These are phyloP conservation scores for Lethrus apterus DNA, from an alignment of 1,140 invertebrate genomes.

Conservation along the genomic window DNA sequence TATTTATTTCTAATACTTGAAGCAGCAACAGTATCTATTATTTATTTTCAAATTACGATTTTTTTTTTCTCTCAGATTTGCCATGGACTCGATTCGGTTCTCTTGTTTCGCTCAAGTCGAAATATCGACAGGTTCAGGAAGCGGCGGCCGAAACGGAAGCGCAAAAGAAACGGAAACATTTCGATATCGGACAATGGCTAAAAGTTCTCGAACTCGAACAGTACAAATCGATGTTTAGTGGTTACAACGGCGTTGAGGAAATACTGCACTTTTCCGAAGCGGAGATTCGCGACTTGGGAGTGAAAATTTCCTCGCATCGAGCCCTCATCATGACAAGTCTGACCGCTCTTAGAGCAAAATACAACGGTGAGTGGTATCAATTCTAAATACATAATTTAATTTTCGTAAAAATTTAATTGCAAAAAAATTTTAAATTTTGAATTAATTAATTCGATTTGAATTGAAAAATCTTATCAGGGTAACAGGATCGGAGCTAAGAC, in stretches of 20 bases:
- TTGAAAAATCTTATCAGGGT: no score
- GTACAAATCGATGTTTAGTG: constrained; percentile 41
- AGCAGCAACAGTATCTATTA: background rate
- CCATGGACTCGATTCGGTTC: constrained; percentile 35
- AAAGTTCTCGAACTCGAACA: constrained; percentile 41
- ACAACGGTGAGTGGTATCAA: constrained; percentile 34
- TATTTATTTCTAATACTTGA: background rate
- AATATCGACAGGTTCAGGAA: constrained; percentile 5
- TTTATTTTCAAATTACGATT: no score
- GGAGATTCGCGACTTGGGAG: constrained; percentile 53
- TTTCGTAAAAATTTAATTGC: background rate
- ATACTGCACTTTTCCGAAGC: constrained; percentile 51
- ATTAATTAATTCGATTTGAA: background rate
- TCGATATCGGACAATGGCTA: constrained; percentile 42
- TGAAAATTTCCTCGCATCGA: constrained; percentile 54
- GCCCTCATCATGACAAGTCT: constrained; percentile 57
- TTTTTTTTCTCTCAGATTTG: constrained; percentile 18
- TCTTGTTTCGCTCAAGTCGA: constrained; percentile 15
- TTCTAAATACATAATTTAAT: no score
- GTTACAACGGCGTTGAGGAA: constrained; percentile 48
- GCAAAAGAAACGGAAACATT: constrained; percentile 32
- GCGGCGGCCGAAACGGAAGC: constrained; percentile 4
- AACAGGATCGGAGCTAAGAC: no score
- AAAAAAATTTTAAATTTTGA: constrained; percentile 2
- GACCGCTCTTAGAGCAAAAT: constrained; percentile 52